phyloP scores from a whole-genome alignment of 1,140 invertebrate genomes.

The Bombus terrestris region DNA sequence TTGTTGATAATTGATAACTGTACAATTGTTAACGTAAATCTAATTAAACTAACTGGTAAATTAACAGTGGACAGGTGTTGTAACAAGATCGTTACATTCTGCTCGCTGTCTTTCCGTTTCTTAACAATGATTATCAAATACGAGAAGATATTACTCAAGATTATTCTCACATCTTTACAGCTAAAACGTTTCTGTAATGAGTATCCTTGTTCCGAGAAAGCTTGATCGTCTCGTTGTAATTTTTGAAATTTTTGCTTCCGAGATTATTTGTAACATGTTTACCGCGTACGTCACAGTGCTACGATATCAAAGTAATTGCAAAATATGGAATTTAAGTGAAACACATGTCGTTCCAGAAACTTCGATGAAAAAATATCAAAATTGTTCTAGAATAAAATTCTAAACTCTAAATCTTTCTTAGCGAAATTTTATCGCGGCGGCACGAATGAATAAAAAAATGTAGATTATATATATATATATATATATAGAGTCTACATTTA shows the following conservation, averaged over 20 bases:
- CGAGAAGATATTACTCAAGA: background rate
- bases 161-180: background rate
- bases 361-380: background rate
- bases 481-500: background rate
- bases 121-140: background rate
- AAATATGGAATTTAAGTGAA: background rate
- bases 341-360: background rate
- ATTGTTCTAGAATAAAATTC: conserved; percentile 16
- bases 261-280: background rate
- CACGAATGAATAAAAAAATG: background rate
- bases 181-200: background rate
- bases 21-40: background rate
- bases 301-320: background rate
- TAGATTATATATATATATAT: background rate
- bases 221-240: background rate
- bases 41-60: background rate
- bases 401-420: background rate
- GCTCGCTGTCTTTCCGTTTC: background rate
- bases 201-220: background rate
- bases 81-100: background rate
- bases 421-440: background rate
- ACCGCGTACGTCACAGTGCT: background rate
- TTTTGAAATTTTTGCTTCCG: background rate
- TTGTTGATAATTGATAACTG: background rate
- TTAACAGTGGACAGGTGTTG: background rate